Conservation (phyloP, 2,797 vertebrate species). For the Cryptoblepharus egeriae region DNA sequence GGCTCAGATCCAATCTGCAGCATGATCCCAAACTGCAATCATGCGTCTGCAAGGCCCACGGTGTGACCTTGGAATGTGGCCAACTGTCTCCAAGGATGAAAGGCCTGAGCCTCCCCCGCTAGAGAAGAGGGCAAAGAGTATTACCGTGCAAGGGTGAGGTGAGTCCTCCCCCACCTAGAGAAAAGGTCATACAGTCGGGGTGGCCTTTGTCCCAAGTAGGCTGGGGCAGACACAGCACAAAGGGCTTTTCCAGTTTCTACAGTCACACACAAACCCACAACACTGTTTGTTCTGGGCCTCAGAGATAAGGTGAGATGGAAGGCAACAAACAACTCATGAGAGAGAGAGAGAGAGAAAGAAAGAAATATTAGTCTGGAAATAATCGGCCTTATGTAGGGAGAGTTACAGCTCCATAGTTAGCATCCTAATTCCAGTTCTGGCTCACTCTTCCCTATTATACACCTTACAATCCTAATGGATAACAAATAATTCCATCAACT, state of each 20-base stretch:
- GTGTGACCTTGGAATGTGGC: conserved; percentile 9
- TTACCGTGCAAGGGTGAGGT: not conserved
- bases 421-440: not conserved
- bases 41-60: not conserved
- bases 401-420: conserved; percentile 31
- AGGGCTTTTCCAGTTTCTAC: conserved; percentile 55
- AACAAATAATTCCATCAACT: not conserved
- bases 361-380: conserved; percentile 38
- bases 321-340: conserved; percentile 61
- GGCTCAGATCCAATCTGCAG: too few species aligned
- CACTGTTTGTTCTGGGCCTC: conserved; percentile 28
- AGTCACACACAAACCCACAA: not conserved
- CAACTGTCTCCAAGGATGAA: not conserved
- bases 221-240: conserved; percentile 1
- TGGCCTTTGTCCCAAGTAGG: conserved; percentile 62
- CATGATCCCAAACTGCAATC: not conserved
- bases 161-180: not conserved
- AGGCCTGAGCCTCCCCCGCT: not conserved
- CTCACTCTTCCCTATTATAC: not conserved
- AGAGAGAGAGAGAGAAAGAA: conserved; percentile 1
- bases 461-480: too few species aligned
- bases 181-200: not conserved
- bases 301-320: conserved; percentile 66
- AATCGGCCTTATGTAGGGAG: not conserved
- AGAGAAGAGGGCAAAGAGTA: not conserved